A percentile compares a stretch with the other conserved stretches of the same genome.
phyloP scores from a whole-genome alignment of 2,888 invertebrate genomes.

The Cephus rjabovi region DNA sequence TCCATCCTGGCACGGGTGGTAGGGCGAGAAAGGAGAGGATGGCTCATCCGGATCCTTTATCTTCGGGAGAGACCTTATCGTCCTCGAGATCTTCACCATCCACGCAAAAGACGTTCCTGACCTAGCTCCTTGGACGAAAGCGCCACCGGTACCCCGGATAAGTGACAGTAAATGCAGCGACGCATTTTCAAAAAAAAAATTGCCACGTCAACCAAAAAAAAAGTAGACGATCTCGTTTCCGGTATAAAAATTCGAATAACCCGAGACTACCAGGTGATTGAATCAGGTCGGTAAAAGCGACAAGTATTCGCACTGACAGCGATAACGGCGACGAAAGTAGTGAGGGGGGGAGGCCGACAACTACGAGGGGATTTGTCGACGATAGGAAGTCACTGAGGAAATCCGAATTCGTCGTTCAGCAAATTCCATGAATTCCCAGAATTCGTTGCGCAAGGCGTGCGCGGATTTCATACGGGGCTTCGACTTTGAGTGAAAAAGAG shows the following conservation, averaged over 20 bases:
- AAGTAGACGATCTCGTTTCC: not conserved
- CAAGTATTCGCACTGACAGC: not conserved
- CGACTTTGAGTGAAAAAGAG: not conserved
- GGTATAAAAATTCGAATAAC: not conserved
- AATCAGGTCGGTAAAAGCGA: not conserved
- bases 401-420: not conserved
- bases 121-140: not conserved
- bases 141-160: not conserved
- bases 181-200: not conserved
- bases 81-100: not conserved
- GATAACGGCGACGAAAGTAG: not conserved
- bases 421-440: not conserved
- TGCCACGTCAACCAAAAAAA: not conserved
- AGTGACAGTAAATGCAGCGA: too few relatives aligned
- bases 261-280: not conserved
- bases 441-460: not conserved
- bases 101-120: not conserved
- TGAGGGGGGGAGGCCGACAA: not conserved
- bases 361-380: not conserved
- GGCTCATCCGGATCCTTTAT: not conserved
- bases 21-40: too few relatives aligned
- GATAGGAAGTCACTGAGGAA: not conserved
- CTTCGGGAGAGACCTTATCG: not conserved
- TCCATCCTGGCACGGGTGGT: conserved; percentile 20
- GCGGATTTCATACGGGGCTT: not conserved